Percentiles rank a stretch among this genome's conserved stretches.
phyloP scores from a whole-genome alignment of 2,113 vertebrate genomes.

The Camelus dromedarius region DNA sequence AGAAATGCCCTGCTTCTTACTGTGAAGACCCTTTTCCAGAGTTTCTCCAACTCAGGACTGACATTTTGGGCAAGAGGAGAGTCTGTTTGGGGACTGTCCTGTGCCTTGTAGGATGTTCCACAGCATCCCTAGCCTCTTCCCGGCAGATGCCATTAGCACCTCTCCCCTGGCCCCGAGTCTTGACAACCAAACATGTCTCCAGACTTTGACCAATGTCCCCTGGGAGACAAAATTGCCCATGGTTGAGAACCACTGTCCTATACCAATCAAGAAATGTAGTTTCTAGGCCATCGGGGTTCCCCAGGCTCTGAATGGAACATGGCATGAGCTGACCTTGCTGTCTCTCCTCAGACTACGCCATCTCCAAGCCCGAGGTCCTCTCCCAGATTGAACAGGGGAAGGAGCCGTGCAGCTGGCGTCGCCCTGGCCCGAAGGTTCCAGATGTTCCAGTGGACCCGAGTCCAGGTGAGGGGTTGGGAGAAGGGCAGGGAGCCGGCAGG shows the following conservation, averaged over 20 bases:
- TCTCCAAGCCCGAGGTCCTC: slow-evolving; percentile 81
- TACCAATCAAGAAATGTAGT: neutral
- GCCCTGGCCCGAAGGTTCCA: slow-evolving; percentile 3
- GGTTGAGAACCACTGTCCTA: neutral
- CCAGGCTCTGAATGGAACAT: neutral
- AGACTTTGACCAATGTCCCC: neutral
- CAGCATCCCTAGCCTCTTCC: neutral
- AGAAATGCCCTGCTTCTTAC: neutral
- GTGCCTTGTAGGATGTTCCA: no score
- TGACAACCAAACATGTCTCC: neutral
- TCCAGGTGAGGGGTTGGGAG: slow-evolving; percentile 75
- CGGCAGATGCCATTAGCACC: neutral
- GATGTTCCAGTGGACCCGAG: slow-evolving; percentile 74
- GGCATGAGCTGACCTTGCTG: slow-evolving; percentile 44
- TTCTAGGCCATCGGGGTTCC: neutral
- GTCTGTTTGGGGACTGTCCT: neutral
- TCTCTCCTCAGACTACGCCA: slow-evolving; percentile 80
- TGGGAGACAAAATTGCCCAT: neutral
- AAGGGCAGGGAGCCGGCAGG: neutral
- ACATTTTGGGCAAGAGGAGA: neutral
- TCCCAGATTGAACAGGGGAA: slow-evolving; percentile 78
- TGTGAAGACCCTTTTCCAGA: neutral
- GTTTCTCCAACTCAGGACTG: neutral
- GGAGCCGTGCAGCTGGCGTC: slow-evolving; percentile 72
- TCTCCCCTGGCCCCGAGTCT: no score